Conservation (phyloP, 2,888 invertebrate species). For the Agrochola macilenta region DNA sequence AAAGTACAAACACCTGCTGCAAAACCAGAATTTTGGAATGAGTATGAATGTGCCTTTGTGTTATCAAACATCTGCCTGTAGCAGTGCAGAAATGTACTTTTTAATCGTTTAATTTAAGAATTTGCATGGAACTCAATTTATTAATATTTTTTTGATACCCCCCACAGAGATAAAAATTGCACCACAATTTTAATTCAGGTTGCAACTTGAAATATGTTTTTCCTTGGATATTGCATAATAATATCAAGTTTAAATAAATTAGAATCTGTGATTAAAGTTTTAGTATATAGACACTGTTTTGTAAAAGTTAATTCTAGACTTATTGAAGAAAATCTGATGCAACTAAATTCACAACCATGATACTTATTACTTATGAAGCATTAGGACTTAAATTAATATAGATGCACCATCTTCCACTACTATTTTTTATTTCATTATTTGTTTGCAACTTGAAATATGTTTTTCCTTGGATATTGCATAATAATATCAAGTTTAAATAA, state of each 20-base stretch:
- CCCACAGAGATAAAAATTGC: slow-evolving; percentile 47
- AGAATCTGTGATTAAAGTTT: too few relatives aligned
- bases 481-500: not conserved
- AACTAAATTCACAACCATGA: too few relatives aligned
- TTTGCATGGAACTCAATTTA: not conserved
- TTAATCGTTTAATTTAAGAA: slow-evolving; percentile 5
- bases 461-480: slow-evolving; percentile 13
- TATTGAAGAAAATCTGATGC: not conserved
- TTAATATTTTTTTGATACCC: slow-evolving; percentile 35
- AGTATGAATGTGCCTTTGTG: slow-evolving; percentile 35
- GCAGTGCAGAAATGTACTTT: not conserved
- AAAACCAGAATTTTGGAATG: slow-evolving; percentile 47
- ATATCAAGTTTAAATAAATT: not conserved
- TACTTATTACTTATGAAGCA: not conserved
- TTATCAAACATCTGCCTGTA: slow-evolving; percentile 50
- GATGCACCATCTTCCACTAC: not conserved
- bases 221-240: slow-evolving; percentile 10
- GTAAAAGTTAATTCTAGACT: not conserved
- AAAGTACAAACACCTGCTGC: slow-evolving; percentile 57
- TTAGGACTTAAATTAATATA: not conserved
- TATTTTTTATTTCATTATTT: not conserved
- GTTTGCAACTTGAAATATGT: not conserved
- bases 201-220: not conserved
- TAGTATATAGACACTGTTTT: not conserved
- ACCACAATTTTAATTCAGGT: slow-evolving; percentile 12